Conservation (phyloP, 53 echinoderm and acorn worm species). For the Mesocentrotus franciscanus region DNA sequence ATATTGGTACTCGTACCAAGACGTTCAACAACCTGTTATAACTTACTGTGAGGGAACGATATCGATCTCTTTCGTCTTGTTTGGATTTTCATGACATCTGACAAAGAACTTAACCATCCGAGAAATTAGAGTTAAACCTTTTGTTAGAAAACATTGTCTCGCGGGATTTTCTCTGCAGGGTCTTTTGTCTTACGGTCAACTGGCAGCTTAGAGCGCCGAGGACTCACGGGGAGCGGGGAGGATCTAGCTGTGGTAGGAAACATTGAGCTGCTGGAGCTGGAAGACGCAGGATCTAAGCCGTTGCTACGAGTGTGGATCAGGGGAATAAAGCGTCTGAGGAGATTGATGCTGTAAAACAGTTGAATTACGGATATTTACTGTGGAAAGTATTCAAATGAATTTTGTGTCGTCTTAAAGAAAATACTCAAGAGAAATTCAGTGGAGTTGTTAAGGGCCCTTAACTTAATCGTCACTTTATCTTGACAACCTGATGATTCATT, state of each 20-base stretch:
- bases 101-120: not conserved
- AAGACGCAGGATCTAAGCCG: not conserved
- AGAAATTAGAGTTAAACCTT: not conserved
- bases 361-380: not conserved
- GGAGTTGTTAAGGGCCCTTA: too few relatives aligned
- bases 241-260: not conserved
- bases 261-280: not conserved
- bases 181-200: constrained; percentile 25
- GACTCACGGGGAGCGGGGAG: not conserved
- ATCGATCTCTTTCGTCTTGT: constrained; percentile 22
- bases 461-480: too few relatives aligned
- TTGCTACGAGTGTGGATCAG: not conserved
- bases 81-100: not conserved
- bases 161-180: not conserved
- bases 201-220: not conserved
- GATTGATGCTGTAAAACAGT: not conserved
- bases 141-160: constrained; percentile 31
- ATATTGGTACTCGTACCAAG: not conserved
- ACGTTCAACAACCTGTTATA: not conserved
- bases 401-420: not conserved
- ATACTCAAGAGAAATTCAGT: not conserved
- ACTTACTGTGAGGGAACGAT: not conserved
- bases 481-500: too few relatives aligned
- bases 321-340: not conserved
- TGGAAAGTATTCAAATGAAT: not conserved